Evolutionary conservation across 2,888 invertebrate species (phyloP).

Genomic region (Electrophaes corylata): DNA sequence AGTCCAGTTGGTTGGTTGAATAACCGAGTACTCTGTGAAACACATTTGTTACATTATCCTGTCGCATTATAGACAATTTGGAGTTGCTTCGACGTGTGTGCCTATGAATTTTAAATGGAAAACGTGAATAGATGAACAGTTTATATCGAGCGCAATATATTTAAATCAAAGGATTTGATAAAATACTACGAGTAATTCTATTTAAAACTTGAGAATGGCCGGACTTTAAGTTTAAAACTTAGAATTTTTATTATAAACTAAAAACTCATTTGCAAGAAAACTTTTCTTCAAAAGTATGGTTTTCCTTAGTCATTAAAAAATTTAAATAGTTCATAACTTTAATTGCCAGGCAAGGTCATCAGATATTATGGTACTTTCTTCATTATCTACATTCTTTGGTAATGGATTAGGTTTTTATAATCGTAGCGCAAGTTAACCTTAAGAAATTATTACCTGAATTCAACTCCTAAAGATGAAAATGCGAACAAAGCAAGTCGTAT

Average conservation of each 20-base stretch:
- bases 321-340: too few relatives aligned
- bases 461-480: neutral
- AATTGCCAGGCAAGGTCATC: too few relatives aligned
- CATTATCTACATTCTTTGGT: too few relatives aligned
- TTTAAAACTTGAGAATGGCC: neutral
- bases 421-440: neutral
- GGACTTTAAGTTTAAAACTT: neutral
- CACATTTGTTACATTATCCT: constrained; percentile 59
- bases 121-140: constrained; percentile 17
- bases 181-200: neutral
- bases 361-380: too few relatives aligned
- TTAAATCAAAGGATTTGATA: constrained; percentile 21
- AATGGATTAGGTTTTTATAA: neutral
- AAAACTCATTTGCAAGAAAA: too few relatives aligned
- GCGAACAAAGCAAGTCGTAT: constrained; percentile 15
- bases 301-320: too few relatives aligned
- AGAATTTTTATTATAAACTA: neutral
- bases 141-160: constrained; percentile 17
- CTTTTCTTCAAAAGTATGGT: too few relatives aligned
- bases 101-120: constrained; percentile 32
- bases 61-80: constrained; percentile 59
- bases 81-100: constrained; percentile 38
- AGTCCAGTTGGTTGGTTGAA: constrained; percentile 55
- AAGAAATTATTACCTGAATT: constrained; percentile 1
- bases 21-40: constrained; percentile 51